phyloP scores from a whole-genome alignment of 2,888 invertebrate genomes.

The Coelogynopora nodosa region DNA sequence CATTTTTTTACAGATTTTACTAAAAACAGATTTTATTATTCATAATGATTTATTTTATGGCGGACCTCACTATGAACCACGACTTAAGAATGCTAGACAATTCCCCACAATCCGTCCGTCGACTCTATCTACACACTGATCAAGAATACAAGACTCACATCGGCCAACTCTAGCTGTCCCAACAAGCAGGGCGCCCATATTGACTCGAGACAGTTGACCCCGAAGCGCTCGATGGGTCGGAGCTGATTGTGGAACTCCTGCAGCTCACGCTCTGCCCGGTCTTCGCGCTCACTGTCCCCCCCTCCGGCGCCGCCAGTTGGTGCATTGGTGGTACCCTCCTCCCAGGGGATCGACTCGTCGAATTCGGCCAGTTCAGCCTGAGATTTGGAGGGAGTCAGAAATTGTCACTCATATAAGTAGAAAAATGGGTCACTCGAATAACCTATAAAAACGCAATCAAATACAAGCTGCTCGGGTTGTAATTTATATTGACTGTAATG shows the following conservation, averaged over 20 bases:
- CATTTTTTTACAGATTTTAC: no score
- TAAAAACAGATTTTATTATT: no score
- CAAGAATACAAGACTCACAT: constrained; percentile 67
- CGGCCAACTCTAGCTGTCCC: constrained; percentile 80
- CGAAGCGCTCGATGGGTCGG: constrained; percentile 87
- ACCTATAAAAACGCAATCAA: no score
- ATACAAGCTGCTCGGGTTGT: no score
- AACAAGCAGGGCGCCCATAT: constrained; percentile 74
- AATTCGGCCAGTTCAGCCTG: constrained; percentile 75
- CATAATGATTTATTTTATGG: no score
- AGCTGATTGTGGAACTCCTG: constrained; percentile 67
- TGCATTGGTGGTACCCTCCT: constrained; percentile 61
- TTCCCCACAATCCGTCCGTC: no score
- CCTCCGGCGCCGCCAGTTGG: not conserved
- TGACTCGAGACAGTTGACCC: constrained; percentile 84
- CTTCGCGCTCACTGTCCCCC: constrained; percentile 39
- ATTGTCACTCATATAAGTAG: no score
- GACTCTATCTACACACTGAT: no score
- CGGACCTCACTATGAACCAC: no score
- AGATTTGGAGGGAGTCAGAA: constrained; percentile 46
- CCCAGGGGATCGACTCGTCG: constrained; percentile 86
- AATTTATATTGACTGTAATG: no score
- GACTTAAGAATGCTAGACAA: no score
- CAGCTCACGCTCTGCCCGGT: constrained; percentile 44
- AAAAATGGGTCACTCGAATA: no score